Evolutionary conservation across 2,797 vertebrate species (phyloP).

Genomic region (Cynopterus sphinx): DNA sequence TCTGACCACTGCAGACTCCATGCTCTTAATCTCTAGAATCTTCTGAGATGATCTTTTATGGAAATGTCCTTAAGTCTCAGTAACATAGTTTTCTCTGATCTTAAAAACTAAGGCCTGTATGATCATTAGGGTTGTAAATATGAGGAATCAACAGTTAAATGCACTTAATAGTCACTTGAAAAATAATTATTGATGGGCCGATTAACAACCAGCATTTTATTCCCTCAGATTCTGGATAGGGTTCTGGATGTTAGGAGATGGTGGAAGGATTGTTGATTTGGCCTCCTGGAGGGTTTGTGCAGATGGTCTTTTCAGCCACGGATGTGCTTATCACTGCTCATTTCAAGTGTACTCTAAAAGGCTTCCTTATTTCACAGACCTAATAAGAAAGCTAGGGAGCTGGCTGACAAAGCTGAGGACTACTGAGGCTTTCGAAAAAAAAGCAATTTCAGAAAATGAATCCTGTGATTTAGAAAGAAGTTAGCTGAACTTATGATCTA

Average conservation of each 20-base stretch:
- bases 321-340: background rate
- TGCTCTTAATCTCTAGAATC: background rate
- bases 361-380: slow-evolving; percentile 21
- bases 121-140: background rate
- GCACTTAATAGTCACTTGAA: background rate
- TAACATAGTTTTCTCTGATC: background rate
- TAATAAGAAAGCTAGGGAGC: background rate
- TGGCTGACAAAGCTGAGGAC: background rate
- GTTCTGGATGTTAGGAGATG: background rate
- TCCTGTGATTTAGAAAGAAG: slow-evolving; percentile 54
- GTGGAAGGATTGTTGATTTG: background rate
- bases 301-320: background rate
- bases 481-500: slow-evolving; percentile 3
- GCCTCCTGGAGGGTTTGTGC: background rate
- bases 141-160: background rate
- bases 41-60: background rate
- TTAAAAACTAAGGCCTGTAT: background rate
- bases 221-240: background rate
- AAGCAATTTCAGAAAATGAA: slow-evolving; percentile 63
- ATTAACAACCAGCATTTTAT: background rate
- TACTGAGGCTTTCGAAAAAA: slow-evolving; percentile 39
- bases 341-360: background rate
- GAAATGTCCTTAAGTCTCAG: background rate
- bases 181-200: background rate
- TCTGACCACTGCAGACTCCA: background rate